Evolutionary conservation across 2,113 vertebrate genomes (phyloP), one percentile per base, ranked within the genome.

Genomic region (Pygoscelis adeliae): DNA sequence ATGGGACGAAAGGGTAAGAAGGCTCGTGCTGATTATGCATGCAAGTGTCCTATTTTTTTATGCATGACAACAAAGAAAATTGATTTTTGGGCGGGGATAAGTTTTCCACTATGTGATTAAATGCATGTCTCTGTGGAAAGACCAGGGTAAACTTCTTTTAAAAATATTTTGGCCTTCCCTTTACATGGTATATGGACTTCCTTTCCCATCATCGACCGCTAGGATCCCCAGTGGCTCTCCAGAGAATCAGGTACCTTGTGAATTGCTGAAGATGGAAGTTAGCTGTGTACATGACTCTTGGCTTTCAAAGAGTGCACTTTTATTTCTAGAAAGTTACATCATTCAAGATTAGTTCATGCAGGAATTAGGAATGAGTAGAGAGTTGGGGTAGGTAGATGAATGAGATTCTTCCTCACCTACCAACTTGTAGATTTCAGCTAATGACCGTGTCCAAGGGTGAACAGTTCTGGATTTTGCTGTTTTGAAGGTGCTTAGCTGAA

Each of bases 1-100:
- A 97, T 97, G 94, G 96, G 96, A 94, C 81, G 23, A 82, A 97
- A 96, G 94, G 97, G 96, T 97, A 95, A 96, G 97, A 87, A 95
- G 91, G 55, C 66, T 97, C 34, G 38, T 87, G 73, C 93, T 96
- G 80, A 67, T 89, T 87, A 40, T 97, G 95, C 95, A 94, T 97
- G 96, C 70, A 38, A 89, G 62, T 52, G 70, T 76, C 70, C 89
- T 89, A 10, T 16, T 66, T 93, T 83, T 92, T 93, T 56, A 40
- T 96, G 84, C 91, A 94, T 96, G 96, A n/a, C 19, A 58, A 36
- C 30, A 78, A 84, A 73, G 10, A 46, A 74, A 82, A 84, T 69
- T 89, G 47, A 74, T 91, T 95, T 93, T 91, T 82, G 26, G 22
- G 47, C 13, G 47, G 4, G 32, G 6, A 0, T 42, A 21, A 11